Evolutionary conservation across 2,888 invertebrate species (phyloP).

Genomic region (Miltochrista miniata): DNA sequence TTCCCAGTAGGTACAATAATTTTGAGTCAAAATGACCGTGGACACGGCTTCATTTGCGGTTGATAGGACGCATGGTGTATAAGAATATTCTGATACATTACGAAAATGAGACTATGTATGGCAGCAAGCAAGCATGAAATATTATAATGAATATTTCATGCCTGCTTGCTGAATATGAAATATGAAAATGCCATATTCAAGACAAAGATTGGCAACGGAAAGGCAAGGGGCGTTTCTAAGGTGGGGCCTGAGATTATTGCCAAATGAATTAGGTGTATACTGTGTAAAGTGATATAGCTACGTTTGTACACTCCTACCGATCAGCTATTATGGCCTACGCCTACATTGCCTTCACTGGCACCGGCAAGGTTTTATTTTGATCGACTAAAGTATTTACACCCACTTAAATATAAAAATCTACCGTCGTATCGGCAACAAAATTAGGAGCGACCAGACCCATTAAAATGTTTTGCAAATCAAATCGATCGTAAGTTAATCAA

Average conservation of each 20-base stretch:
- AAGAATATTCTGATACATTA: too few species aligned
- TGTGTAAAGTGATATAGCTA: background rate
- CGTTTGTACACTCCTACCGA: background rate
- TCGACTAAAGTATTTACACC: background rate
- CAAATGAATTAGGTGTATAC: conserved; percentile 15
- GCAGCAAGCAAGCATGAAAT: too few species aligned
- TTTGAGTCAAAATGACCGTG: too few species aligned
- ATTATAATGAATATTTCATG: too few species aligned
- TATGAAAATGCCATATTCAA: background rate
- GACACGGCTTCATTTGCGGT: too few species aligned
- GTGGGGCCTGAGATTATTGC: conserved; percentile 10
- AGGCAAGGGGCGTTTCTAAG: conserved; percentile 13
- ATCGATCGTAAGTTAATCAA: too few species aligned
- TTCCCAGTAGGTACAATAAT: too few species aligned
- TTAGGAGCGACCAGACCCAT: too few species aligned
- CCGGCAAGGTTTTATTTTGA: background rate
- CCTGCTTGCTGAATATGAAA: too few species aligned
- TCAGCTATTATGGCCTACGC: conserved; percentile 3
- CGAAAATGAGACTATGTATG: too few species aligned
- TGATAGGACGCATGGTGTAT: too few species aligned
- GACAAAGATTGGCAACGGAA: background rate
- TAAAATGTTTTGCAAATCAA: too few species aligned
- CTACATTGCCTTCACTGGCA: conserved; percentile 1
- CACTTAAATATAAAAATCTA: background rate
- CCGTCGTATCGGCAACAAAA: background rate